phyloP scores from a whole-genome alignment of 1,140 invertebrate genomes.

The Sinonovacula constricta region DNA sequence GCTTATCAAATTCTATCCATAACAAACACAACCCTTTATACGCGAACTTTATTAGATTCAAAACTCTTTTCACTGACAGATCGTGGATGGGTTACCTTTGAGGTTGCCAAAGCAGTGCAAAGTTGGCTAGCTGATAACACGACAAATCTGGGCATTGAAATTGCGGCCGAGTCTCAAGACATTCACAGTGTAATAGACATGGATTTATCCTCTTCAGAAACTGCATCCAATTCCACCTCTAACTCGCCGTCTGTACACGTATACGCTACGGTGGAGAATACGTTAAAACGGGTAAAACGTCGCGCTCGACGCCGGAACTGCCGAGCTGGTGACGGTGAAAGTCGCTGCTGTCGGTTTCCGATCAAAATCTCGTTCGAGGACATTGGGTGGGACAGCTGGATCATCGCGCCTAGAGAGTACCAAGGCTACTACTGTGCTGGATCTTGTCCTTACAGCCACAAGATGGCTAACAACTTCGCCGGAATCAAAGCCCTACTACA shows the following conservation, averaged over 20 bases:
- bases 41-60: slow-evolving; percentile 39
- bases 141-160: slow-evolving; percentile 52
- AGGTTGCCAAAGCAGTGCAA: slow-evolving; percentile 44
- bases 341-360: slow-evolving; percentile 67
- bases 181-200: slow-evolving; percentile 37
- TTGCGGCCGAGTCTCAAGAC: slow-evolving; percentile 49
- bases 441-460: slow-evolving; percentile 68
- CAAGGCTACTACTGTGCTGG: slow-evolving; percentile 72
- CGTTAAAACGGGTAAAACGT: slow-evolving; percentile 57
- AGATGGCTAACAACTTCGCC: slow-evolving; percentile 72
- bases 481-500: slow-evolving; percentile 68
- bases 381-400: slow-evolving; percentile 72
- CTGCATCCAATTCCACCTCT: slow-evolving; percentile 17
- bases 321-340: slow-evolving; percentile 61
- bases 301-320: slow-evolving; percentile 49
- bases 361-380: slow-evolving; percentile 69
- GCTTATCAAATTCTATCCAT: slow-evolving; percentile 39
- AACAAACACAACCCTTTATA: slow-evolving; percentile 26
- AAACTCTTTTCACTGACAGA: slow-evolving; percentile 12
- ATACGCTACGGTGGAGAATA: slow-evolving; percentile 33
- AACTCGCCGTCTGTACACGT: slow-evolving; percentile 43
- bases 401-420: slow-evolving; percentile 67
- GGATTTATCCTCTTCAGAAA: not conserved
- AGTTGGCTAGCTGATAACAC: slow-evolving; percentile 45
- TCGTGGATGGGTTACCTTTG: slow-evolving; percentile 44